Evolutionary conservation across 2,797 vertebrate species (phyloP).

Genomic region (Xiphorhynchus erythropygius): DNA sequence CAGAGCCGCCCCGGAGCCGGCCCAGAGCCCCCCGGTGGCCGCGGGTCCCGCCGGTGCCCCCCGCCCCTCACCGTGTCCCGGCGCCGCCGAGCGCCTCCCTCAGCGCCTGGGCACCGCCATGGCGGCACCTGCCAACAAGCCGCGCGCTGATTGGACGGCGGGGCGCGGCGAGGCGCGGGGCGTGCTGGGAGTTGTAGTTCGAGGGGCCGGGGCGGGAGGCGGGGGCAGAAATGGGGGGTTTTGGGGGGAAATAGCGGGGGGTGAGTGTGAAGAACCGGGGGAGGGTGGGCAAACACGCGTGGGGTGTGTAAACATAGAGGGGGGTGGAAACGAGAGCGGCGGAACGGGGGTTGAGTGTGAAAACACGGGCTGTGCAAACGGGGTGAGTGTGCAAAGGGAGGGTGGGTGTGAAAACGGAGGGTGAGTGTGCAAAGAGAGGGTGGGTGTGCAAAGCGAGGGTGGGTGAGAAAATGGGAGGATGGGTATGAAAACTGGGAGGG

Average conservation of each 20-base stretch:
- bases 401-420: not conserved
- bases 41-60: not conserved
- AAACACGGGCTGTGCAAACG: not conserved
- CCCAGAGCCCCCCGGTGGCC: not conserved
- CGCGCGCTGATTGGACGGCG: not conserved
- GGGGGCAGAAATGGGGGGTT: too few relatives aligned
- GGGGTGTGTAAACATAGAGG: not conserved
- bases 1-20: not conserved
- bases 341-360: not conserved
- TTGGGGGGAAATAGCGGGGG: too few relatives aligned
- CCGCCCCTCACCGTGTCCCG: not conserved
- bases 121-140: not conserved
- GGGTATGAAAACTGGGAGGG: not conserved
- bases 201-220: too few relatives aligned
- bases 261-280: too few relatives aligned
- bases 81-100: not conserved
- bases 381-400: not conserved
- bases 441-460: not conserved
- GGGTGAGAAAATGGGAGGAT: too few relatives aligned
- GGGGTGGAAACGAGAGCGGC: not conserved
- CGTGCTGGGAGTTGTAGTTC: slow-evolving; percentile 18
- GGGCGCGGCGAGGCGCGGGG: not conserved
- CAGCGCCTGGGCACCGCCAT: slow-evolving; percentile 46
- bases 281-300: not conserved
- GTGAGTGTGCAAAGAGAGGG: not conserved